Percentiles rank a stretch among this genome's conserved stretches.
These are phyloP conservation scores for Hypocryptadius cinnamomeus DNA, from an alignment of 2,113 vertebrate species.

Conservation along the genomic window DNA sequence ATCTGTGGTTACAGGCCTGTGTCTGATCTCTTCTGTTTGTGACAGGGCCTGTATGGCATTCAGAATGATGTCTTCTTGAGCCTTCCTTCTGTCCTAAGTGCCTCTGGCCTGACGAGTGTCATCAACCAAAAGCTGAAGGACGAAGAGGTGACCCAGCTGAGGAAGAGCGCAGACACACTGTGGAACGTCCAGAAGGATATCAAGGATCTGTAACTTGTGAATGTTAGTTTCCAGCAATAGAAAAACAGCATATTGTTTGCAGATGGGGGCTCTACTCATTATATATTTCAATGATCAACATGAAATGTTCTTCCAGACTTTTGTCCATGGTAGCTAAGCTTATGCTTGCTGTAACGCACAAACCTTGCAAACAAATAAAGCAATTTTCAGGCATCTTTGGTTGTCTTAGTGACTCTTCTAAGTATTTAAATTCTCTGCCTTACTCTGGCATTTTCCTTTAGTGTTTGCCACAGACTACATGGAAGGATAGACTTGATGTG, in stretches of 20 bases:
- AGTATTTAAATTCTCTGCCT: background rate
- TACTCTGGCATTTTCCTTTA: background rate
- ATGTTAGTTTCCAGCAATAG: background rate
- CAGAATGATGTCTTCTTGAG: conserved; percentile 91
- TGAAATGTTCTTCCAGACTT: conserved; percentile 17
- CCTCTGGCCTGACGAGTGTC: conserved; percentile 80
- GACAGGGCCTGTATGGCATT: conserved; percentile 89
- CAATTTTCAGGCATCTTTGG: conserved; percentile 3
- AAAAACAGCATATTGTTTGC: background rate
- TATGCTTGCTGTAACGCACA: conserved; percentile 33
- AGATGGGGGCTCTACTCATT: background rate
- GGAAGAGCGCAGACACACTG: conserved; percentile 86
- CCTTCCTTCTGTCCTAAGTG: conserved; percentile 85
- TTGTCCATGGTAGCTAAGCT: conserved; percentile 39
- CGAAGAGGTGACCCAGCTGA: conserved; percentile 82
- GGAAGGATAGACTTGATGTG: no score
- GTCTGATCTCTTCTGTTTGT: background rate
- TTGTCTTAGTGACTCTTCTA: background rate
- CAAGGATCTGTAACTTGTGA: conserved; percentile 77
- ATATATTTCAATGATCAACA: background rate
- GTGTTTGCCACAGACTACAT: background rate
- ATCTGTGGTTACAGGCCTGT: background rate
- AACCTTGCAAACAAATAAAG: conserved; percentile 67
- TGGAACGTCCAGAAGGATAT: conserved; percentile 95
- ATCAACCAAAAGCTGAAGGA: conserved; percentile 93